Conservation (phyloP, 2,113 vertebrate species). For the Alouatta palliata region DNA sequence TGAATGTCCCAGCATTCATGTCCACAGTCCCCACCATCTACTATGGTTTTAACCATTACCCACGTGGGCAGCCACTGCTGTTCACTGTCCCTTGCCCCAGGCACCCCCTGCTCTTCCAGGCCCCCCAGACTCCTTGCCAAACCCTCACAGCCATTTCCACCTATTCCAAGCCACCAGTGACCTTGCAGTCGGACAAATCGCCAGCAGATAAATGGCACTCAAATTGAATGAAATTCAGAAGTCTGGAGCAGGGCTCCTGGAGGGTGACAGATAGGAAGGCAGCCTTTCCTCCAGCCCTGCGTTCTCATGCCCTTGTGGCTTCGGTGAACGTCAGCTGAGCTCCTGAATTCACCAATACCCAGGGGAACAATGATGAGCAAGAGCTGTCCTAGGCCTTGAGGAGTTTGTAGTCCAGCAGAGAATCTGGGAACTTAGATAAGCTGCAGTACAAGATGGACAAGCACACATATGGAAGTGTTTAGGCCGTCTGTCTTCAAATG, state of each 20-base stretch:
- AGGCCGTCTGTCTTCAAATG: background rate
- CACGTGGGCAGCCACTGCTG: background rate
- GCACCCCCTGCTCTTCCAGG: background rate
- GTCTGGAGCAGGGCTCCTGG: background rate
- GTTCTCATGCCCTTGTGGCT: accelerated
- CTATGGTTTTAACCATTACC: background rate
- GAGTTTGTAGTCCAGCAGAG: background rate
- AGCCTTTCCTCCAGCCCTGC: background rate
- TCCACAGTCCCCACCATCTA: accelerated
- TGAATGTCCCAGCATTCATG: accelerated
- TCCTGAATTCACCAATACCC: background rate
- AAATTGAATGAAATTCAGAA: background rate
- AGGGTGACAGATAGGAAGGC: background rate
- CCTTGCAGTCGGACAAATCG: background rate
- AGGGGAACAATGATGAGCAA: background rate
- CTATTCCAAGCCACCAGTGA: background rate
- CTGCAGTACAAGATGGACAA: background rate
- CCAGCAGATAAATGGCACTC: background rate
- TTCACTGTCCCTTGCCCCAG: background rate
- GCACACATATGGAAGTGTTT: background rate
- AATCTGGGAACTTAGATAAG: background rate
- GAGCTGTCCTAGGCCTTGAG: background rate
- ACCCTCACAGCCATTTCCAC: background rate
- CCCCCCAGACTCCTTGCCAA: background rate
- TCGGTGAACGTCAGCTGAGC: too few relatives aligned